phyloP scores from a whole-genome alignment of 2,797 vertebrate genomes.

The Platyrinchus mystaceus region DNA sequence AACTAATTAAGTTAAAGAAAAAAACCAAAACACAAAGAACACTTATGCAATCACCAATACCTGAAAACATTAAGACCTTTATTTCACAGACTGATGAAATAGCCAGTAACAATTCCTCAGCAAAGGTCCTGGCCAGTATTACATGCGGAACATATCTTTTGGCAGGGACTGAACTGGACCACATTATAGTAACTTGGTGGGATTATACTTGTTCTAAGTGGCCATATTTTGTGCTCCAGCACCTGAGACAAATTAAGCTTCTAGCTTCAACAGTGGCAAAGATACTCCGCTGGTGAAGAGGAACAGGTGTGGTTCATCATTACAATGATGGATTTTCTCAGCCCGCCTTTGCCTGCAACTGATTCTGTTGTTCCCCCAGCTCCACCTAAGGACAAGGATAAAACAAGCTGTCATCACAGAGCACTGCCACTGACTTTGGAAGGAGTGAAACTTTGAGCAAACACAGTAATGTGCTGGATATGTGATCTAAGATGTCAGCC shows the following conservation, averaged over 20 bases:
- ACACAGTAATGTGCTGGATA: not conserved
- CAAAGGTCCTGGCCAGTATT: not conserved
- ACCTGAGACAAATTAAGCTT: not conserved
- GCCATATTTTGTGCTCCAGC: not conserved
- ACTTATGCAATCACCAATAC: not conserved
- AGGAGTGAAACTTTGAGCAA: slow-evolving; percentile 20
- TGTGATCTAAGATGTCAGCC: slow-evolving; percentile 31
- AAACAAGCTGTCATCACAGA: not conserved
- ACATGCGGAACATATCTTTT: not conserved
- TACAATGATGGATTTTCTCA: slow-evolving; percentile 16
- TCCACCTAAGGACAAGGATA: not conserved
- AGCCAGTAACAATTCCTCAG: not conserved
- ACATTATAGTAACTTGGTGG: not conserved
- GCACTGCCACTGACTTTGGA: slow-evolving; percentile 12
- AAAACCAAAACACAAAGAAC: not conserved
- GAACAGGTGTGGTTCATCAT: not conserved
- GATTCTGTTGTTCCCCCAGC: not conserved
- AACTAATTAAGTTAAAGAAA: not conserved
- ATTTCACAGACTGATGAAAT: not conserved
- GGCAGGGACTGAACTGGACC: not conserved
- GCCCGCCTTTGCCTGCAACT: not conserved
- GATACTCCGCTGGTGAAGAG: not conserved
- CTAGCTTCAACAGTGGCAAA: not conserved
- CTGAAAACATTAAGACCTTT: not conserved
- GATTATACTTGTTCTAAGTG: not conserved